Evolutionary conservation across 30 jellyfish, hydroid and myxozoan species (phyloP), one percentile per base, ranked within the genome.

Genomic region (Aurelia coerulea): DNA sequence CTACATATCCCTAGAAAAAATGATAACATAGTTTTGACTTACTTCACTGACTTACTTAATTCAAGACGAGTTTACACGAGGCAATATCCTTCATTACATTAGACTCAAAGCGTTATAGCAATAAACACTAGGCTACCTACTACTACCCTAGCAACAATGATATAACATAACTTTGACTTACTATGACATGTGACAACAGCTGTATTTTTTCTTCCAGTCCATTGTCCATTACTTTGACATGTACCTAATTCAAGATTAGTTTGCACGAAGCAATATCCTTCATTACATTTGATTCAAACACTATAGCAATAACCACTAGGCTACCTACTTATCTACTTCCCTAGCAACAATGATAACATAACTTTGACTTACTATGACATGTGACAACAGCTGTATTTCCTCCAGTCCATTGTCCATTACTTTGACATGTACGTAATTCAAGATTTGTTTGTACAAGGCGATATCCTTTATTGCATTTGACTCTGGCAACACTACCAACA

Each of bases 331-430:
- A 39, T 39, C 51, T 39, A 9, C 51, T 39, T 3, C 51, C 51
- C 4, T 39, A 39, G 51, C 51, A 39, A 39, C 51, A 39, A 39
- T 39, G 0, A 39, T 39, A 39, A 39, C 8, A 39, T 39, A 39
- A 39, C 51, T 39, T 39, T 39, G 52, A 69, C 97, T 50, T 65
- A 91, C 98, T 19, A 65, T 81, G 33, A 58, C 98, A 92, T 29
- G 90, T 70, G 16, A 70, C 74, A 12, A 70, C 74, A 9, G 95
- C 98, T 18, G 87, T 29, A 62, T 83, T 88, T 88, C 99, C 96
- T 3, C 95, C 95, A 14, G 99, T 58, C 99, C 99, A 94, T 58
- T 84, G 96, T 18, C 97, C 97, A 79, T 88, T 73, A 67, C 79
- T 62, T 56, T 84, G 92, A 68, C 99, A 94, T 35, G 94, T 84